Percentiles rank a stretch among this genome's conserved stretches.
These are phyloP conservation scores for Orthonevra nobilis DNA, from an alignment of 2,888 invertebrate species.

Conservation along the genomic window DNA sequence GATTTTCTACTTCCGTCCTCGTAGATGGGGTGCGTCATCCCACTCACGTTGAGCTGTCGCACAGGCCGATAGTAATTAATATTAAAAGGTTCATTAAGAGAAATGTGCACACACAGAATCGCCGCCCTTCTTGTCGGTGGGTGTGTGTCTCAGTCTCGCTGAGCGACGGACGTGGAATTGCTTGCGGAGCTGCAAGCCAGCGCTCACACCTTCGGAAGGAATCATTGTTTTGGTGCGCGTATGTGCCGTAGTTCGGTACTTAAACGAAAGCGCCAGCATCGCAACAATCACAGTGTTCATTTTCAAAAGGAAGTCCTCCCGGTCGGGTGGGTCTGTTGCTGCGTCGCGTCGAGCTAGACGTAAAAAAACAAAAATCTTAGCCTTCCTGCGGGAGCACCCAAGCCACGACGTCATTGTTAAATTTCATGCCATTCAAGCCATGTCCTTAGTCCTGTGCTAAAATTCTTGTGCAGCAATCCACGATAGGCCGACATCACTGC, in stretches of 20 bases:
- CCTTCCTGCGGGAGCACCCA: slow-evolving; percentile 52
- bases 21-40: slow-evolving; percentile 8
- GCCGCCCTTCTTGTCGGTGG: slow-evolving; percentile 55
- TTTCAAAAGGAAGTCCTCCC: slow-evolving; percentile 34
- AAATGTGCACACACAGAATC: slow-evolving; percentile 68
- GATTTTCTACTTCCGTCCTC: slow-evolving; percentile 34
- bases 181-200: slow-evolving; percentile 33
- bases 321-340: background rate
- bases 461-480: slow-evolving; percentile 28
- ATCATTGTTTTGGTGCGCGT: slow-evolving; percentile 53
- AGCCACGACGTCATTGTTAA: slow-evolving; percentile 15
- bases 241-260: slow-evolving; percentile 30
- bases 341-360: slow-evolving; percentile 53
- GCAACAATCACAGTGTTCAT: slow-evolving; percentile 25
- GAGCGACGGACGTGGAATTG: slow-evolving; percentile 27
- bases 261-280: slow-evolving; percentile 2
- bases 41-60: slow-evolving; percentile 54
- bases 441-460: background rate
- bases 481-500: slow-evolving; percentile 10
- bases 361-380: slow-evolving; percentile 16
- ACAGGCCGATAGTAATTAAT: slow-evolving; percentile 72
- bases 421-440: slow-evolving; percentile 5
- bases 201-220: slow-evolving; percentile 43
- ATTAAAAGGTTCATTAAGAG: slow-evolving; percentile 73
- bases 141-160: too few relatives aligned